Base-by-base conservation (phyloP, 2,113 vertebrate species). In the Misgurnus anguillicaudatus region DNA sequence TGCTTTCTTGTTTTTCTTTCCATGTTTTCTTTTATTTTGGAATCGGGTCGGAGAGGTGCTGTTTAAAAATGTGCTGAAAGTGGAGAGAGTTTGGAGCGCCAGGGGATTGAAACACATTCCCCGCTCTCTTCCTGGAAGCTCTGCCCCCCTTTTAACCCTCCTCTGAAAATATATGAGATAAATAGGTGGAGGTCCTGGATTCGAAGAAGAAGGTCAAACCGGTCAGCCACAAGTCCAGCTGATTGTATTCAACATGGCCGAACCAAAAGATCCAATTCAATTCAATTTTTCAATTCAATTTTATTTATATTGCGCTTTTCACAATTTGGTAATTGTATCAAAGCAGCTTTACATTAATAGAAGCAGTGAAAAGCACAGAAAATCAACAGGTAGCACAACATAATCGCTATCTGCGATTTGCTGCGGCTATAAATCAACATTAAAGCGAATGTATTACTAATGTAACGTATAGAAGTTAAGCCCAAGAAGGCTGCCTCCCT, bases 1-100 rank as follows among this genome's bases (percentile, higher is more conserved):
- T 94, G 95, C 96, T 95, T 96, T 97, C 94, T 96, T 98, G 96
- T 98, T 99, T 98, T 98, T 97, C 96, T 98, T 99, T 98, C 97
- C 96, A 95, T 97, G 94, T 98, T 98, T 96, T 95, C 94, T 95
- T 98, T 97, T 97, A 96, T 96, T 96, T 94, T 90, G 94, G 95
- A 94, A 91, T 89, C 88, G 77, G 67, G 86, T 78, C 84, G 78
- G 87, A 88, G 88, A 91, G 91, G 89, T 89, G 89, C 91, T 91
- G 92, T 91, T 92, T 90, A 87, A 85, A 92, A 91, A 92, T 90
- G 89, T 87, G 85, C 88, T 91, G 89, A 91, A 92, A 90, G 89
- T 88, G 86, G 85, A 85, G 87, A 87, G 88, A 85, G 86, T 88
- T 85, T 63, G 72, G 79, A 86, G 83, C 83, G 82, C 85, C 66